Conservation (phyloP, 1,140 invertebrate genomes). For the Anoplolepis gracilipes region DNA sequence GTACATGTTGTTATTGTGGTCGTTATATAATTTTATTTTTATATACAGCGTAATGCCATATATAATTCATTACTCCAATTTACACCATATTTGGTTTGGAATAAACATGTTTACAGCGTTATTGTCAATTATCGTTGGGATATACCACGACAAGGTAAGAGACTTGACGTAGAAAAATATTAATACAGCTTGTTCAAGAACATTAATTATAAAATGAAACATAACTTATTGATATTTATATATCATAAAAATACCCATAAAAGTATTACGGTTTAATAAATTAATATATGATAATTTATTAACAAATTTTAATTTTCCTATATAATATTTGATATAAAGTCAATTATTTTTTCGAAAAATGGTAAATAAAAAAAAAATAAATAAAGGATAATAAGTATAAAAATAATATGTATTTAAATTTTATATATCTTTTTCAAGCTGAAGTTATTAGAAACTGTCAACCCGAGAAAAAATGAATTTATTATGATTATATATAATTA, state of each 20-base stretch:
- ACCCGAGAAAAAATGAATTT: too few species aligned
- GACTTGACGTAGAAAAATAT: background rate
- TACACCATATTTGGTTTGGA: background rate
- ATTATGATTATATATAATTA: too few species aligned
- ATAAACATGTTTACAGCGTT: background rate
- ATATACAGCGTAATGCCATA: too few species aligned
- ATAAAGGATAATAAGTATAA: too few species aligned
- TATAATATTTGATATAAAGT: too few species aligned
- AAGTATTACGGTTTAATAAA: too few species aligned
- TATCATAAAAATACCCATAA: too few species aligned
- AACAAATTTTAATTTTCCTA: background rate
- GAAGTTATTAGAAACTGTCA: too few species aligned
- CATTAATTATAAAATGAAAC: background rate
- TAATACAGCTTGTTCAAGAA: background rate
- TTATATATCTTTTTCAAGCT: too few species aligned
- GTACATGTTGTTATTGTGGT: conserved; percentile 6
- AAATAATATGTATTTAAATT: too few species aligned
- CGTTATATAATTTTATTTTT: background rate
- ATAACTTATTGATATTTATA: background rate
- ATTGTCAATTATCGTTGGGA: background rate
- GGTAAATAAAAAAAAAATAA: too few species aligned
- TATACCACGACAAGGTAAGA: conserved; percentile 11
- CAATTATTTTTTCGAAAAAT: too few species aligned
- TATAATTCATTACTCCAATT: background rate
- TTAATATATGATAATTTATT: background rate